phyloP scores from a whole-genome alignment of 35 echinoderm and acorn worm species.

The Nesometra sesokonis region DNA sequence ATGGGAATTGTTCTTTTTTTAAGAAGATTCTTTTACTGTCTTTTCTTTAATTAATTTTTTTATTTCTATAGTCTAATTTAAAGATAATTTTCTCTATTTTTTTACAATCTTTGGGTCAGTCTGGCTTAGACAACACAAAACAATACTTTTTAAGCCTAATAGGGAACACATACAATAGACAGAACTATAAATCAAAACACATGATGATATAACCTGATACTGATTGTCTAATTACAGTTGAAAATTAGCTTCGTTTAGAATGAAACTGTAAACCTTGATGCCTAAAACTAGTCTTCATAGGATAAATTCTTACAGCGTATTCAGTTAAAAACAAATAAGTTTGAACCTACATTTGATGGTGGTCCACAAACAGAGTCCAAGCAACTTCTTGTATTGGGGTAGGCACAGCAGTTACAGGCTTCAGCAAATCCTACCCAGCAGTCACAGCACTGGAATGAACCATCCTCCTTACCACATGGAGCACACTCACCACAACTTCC shows the following conservation, averaged over 20 bases:
- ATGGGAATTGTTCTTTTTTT: too few species aligned
- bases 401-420: conserved; percentile 88
- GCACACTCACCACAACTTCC: conserved; percentile 80
- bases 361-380: conserved; percentile 91
- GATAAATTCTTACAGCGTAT: neutral
- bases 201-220: too few species aligned
- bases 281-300: neutral
- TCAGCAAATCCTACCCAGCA: conserved; percentile 89
- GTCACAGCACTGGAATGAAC: conserved; percentile 77
- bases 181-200: too few species aligned
- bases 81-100: too few species aligned
- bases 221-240: too few species aligned
- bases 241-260: neutral
- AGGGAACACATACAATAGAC: too few species aligned
- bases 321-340: neutral
- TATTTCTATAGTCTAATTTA: too few species aligned
- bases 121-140: too few species aligned
- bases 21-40: too few species aligned
- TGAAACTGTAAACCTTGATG: neutral
- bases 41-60: too few species aligned
- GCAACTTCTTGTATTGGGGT: conserved; percentile 80
- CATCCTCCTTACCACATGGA: conserved; percentile 89
- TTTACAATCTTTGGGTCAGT: too few species aligned
- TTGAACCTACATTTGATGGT: conserved; percentile 59
- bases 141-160: too few species aligned